phyloP scores from a whole-genome alignment of 2,113 vertebrate species.

The Coracopsis vasa region DNA sequence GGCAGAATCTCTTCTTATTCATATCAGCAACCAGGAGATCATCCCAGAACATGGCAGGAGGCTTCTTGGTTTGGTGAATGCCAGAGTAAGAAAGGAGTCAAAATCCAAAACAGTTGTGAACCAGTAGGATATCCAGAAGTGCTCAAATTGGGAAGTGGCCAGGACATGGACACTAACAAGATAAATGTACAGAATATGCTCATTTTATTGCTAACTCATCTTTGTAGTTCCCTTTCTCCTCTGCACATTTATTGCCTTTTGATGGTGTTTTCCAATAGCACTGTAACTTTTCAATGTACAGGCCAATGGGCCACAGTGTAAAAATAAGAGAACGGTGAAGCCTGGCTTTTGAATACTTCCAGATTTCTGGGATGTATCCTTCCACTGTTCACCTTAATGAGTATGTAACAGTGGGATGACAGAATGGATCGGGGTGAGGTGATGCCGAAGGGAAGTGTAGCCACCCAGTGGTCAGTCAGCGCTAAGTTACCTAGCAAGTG shows the following conservation, averaged over 20 bases:
- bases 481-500: not conserved
- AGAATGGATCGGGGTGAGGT: not conserved
- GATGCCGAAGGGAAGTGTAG: constrained; percentile 53
- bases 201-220: not conserved
- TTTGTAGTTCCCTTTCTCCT: not conserved
- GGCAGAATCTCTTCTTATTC: not conserved
- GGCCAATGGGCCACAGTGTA: not conserved
- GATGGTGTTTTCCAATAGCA: constrained; percentile 5
- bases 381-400: constrained; percentile 5
- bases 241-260: not conserved
- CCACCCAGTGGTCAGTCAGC: constrained; percentile 60
- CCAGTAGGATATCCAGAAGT: not conserved
- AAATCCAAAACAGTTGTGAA: not conserved
- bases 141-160: not conserved
- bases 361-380: constrained; percentile 46
- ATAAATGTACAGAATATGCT: constrained; percentile 11
- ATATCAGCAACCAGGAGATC: not conserved
- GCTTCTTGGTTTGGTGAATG: not conserved
- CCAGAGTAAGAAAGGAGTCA: not conserved
- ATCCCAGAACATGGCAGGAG: not conserved
- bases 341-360: constrained; percentile 19
- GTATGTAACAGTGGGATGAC: not conserved
- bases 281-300: not conserved
- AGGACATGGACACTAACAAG: not conserved
- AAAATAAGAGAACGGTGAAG: not conserved